Evolutionary conservation across 2,888 invertebrate genomes (phyloP), one percentile per base, ranked within the genome.

Genomic region (Sarcophaga subvicina): DNA sequence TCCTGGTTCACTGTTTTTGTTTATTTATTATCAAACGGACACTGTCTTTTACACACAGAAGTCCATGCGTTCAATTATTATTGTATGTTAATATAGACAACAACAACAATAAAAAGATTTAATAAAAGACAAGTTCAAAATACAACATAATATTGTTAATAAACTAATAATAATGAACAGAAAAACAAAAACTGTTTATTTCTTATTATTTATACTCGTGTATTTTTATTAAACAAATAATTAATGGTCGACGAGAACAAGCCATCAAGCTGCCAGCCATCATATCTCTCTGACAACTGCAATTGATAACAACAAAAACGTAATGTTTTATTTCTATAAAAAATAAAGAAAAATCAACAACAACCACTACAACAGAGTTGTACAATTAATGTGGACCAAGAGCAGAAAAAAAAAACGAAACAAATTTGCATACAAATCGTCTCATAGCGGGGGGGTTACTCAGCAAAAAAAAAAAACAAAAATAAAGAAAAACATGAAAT

Each of bases 271-370:
- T 14, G 17, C 14, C 54, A 54, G 4, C 54, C 54, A 49, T 14
- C 11, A 54, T 37, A 10, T 37, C 6, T 37, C 37, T 37, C 17
- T 54, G 54, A 54, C 17, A 54, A 54, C 12, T 54, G 54, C 54
- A 22, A 17, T 62, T 62, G 62, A 70, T 6, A 64, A 37, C 37
- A 37, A 37, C 37, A 37, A 37, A 76, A 70, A 69, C 71, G 66
- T 64, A 84, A 80, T 80, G 59, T 76, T 80, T 79, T 83, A 72
- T 83, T 63, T 83, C 62, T 22, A 47, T 47, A 49, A 63, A 69
- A 69, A 79, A 45, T 17, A n/a, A 62, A 49, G 3, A 49, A 37
- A 37, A 8, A 37, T 2, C 37, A 37, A 37, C 8, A 37, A 37
- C 37, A 37, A 10, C 37, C 37, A 37, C 37, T 10, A 37, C 37